Base-by-base conservation (phyloP, 2,888 invertebrate genomes). In the Plagiodera versicolora region DNA sequence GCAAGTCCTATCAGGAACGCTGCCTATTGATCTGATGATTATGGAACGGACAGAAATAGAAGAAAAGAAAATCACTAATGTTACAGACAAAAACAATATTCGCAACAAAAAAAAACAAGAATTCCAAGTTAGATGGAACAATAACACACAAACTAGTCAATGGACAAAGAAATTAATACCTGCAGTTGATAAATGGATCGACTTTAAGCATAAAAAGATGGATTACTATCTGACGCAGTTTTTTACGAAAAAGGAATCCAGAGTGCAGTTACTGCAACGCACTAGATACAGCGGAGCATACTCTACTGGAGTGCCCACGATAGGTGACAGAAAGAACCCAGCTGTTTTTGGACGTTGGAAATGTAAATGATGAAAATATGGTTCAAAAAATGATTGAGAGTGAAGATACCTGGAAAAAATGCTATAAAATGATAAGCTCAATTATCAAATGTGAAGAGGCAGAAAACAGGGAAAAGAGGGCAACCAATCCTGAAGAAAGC, bases 181-280 rank as follows among this genome's bases (percentile, higher is more conserved):
- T 2, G 45, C 47, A 17, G 16, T 53, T 6, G 5, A 14, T 3
- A 1, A 1, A 14, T 53, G 30, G 53, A 9, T 47, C 8, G n/a
- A 10, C 2, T 46, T 14, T 14, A 2, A 53, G 10, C n/a, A 55
- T 18, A 30, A 46, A 14, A n/a, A 10, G 16, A 1, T 62, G 10
- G 45, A 64, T 28, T 50, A 51, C 17, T 56, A 18, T 16, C 5
- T 53, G 0, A 62, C 61, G 5, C 61, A 64, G 48, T 39, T 32
- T 4, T n/a, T 61, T 5, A 45, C 59, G n/a, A n/a, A n/a, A n/a
- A n/a, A n/a, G n/a, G n/a, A 35, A 9, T 8, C 17, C 17, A 2
- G 18, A 11, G 3, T 58, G 61, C 48, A 45, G 55, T 35, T 61
- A 24, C 47, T 64, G 61, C 18, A n/a, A 18, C 20, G 14, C n/a